Evolutionary conservation across 1,140 invertebrate species (phyloP).

Genomic region (Neodiprion fabricii): DNA sequence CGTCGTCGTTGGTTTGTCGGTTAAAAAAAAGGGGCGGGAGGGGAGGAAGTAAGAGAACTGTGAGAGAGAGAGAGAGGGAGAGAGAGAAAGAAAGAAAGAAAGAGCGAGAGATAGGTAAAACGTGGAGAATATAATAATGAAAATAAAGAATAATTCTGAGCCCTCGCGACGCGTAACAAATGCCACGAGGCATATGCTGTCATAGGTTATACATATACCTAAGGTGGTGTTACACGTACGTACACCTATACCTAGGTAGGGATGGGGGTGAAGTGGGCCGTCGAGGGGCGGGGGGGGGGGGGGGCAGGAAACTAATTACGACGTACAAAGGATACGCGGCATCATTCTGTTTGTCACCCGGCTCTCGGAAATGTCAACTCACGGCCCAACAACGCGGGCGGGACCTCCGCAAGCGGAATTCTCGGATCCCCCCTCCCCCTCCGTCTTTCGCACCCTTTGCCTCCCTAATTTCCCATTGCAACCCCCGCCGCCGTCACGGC

Average conservation of each 20-base stretch:
- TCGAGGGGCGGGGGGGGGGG: not conserved
- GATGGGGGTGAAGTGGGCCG: not conserved
- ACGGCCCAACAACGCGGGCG: slow-evolving; percentile 26
- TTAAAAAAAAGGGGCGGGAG: too few species aligned
- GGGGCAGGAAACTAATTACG: slow-evolving; percentile 34
- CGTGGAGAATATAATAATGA: not conserved
- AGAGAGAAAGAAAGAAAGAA: not conserved
- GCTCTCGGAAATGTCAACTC: slow-evolving; percentile 29
- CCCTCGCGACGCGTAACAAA: not conserved
- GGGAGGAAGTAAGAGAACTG: too few species aligned
- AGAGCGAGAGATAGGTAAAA: not conserved
- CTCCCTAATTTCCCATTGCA: slow-evolving; percentile 20
- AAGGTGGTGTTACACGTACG: too few species aligned
- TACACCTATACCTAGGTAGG: too few species aligned
- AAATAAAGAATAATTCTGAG: not conserved
- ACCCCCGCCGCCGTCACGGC: not conserved
- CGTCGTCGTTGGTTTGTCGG: too few species aligned
- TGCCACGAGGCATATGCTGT: not conserved
- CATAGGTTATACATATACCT: too few species aligned
- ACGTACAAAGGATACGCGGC: slow-evolving; percentile 36
- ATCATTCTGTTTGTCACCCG: slow-evolving; percentile 41
- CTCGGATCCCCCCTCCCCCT: slow-evolving; percentile 28
- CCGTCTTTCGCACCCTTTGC: slow-evolving; percentile 16
- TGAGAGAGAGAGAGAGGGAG: too few species aligned
- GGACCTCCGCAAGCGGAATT: not conserved